phyloP scores from a whole-genome alignment of 2,888 invertebrate genomes.

The Rapana venosa region DNA sequence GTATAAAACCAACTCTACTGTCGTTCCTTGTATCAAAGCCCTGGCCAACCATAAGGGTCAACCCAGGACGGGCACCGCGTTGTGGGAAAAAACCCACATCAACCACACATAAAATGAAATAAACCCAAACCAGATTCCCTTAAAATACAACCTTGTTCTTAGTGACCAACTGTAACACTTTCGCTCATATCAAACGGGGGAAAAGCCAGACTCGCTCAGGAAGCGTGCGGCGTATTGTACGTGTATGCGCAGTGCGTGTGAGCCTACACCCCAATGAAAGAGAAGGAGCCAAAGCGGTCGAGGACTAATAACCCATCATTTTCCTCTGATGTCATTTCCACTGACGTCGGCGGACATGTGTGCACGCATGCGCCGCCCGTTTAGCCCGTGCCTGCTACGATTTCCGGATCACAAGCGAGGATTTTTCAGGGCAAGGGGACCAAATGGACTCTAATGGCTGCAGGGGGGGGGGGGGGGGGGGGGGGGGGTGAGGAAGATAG shows the following conservation, averaged over 20 bases:
- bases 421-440: neutral
- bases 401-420: slow-evolving; percentile 16
- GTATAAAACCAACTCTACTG: too few species aligned
- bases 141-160: too few species aligned
- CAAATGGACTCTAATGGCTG: neutral
- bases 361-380: neutral
- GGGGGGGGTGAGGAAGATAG: neutral
- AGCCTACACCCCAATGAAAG: neutral
- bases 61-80: too few species aligned
- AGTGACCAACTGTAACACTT: too few species aligned
- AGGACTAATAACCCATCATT: neutral
- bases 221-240: too few species aligned
- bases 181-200: too few species aligned
- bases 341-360: neutral
- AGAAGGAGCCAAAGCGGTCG: neutral
- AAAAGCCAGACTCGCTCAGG: too few species aligned
- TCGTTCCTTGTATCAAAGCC: too few species aligned
- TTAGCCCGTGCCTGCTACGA: neutral
- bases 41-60: too few species aligned
- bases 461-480: neutral
- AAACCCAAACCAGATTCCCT: too few species aligned
- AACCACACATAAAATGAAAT: too few species aligned
- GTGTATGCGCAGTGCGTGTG: neutral
- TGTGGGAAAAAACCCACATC: too few species aligned
- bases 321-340: slow-evolving; percentile 8